These are phyloP conservation scores for Melanargia galathea DNA, from an alignment of 2,888 invertebrate genomes.

Conservation along the genomic window DNA sequence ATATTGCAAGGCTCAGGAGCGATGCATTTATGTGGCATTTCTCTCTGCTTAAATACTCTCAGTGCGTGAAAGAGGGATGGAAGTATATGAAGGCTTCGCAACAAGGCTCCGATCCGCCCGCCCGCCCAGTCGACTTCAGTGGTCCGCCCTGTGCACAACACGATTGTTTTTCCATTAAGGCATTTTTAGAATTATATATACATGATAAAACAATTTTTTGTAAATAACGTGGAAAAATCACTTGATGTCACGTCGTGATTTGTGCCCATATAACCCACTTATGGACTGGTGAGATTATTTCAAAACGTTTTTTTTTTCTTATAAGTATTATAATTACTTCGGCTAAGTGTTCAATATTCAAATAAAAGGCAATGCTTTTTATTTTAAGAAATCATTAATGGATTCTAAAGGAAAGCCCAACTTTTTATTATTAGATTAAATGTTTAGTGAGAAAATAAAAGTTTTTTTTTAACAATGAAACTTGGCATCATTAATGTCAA, in stretches of 20 bases:
- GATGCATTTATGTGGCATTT: constrained; percentile 58
- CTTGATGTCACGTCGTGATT: neutral
- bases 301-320: neutral
- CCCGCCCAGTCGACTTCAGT: constrained; percentile 75
- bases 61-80: constrained; percentile 59
- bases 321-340: neutral
- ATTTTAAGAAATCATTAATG: neutral
- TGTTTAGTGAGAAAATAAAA: neutral
- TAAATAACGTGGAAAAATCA: neutral
- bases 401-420: neutral
- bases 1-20: constrained; percentile 56
- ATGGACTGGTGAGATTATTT: constrained; percentile 29
- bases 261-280: neutral
- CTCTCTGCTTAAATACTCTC: constrained; percentile 50
- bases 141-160: constrained; percentile 59
- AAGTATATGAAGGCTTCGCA: constrained; percentile 61
- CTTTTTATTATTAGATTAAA: too few relatives aligned
- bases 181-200: constrained; percentile 22
- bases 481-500: neutral
- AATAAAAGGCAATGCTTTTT: neutral
- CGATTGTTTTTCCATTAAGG: constrained; percentile 23
- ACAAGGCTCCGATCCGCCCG: constrained; percentile 65
- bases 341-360: neutral
- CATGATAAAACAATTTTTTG: constrained; percentile 6
- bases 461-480: neutral